Conservation (phyloP, 2,888 invertebrate species). For the Eupithecia pulchellata region DNA sequence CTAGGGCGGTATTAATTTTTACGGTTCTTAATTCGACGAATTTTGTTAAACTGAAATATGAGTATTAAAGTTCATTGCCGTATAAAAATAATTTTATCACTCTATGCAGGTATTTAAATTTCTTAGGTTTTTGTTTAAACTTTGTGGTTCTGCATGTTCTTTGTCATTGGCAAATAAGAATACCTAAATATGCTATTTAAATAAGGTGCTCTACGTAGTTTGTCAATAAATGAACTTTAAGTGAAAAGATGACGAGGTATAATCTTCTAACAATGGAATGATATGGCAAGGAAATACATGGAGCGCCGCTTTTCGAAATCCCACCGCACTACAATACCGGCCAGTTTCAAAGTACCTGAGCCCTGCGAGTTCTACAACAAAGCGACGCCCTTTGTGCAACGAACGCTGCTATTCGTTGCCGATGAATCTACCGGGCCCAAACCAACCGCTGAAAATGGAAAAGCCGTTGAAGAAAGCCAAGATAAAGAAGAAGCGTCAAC, state of each 20-base stretch:
- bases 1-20: conserved; percentile 37
- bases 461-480: conserved; percentile 54
- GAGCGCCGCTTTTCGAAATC: conserved; percentile 81
- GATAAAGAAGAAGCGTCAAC: conserved; percentile 65
- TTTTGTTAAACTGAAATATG: conserved; percentile 4
- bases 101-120: not conserved
- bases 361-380: conserved; percentile 81
- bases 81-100: not conserved
- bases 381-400: conserved; percentile 82
- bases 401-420: conserved; percentile 79
- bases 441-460: conserved; percentile 52
- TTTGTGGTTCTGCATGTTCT: not conserved
- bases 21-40: conserved; percentile 10
- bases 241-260: not conserved
- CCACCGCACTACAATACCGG: conserved; percentile 78
- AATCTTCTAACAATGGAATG: conserved; percentile 55
- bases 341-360: conserved; percentile 80
- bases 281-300: conserved; percentile 85
- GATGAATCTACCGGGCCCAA: conserved; percentile 79
- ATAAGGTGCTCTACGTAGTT: conserved; percentile 26
- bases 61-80: not conserved
- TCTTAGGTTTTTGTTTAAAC: not conserved
- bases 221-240: conserved; percentile 22
- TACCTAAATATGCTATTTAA: conserved; percentile 48
- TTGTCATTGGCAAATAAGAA: not conserved